Evolutionary conservation across 2,113 vertebrate species (phyloP), one percentile per base, ranked within the genome.

Genomic region (Strix aluco): DNA sequence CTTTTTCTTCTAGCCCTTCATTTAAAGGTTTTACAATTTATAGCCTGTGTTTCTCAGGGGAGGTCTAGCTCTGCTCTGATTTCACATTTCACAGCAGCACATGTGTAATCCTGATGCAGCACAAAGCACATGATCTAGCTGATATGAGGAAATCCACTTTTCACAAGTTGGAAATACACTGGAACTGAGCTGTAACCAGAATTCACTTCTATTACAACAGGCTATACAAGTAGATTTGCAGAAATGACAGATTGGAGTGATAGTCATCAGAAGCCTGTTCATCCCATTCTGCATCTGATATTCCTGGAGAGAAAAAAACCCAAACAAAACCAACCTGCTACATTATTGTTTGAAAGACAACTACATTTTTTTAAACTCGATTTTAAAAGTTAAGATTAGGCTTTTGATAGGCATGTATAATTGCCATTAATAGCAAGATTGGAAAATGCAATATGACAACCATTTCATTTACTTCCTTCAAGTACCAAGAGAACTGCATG

Each of bases 1-100:
- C 78, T 88, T 95, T 94, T 97, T 80, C 96, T 97, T 85, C 87
- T 52, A 96, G 97, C 88, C 88, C 84, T 97, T 98, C 97, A 96
- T 97, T 98, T 97, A 97, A 98, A 97, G 88, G 91, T 98, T 98
- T 98, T 90, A 98, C 80, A 93, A 98, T 97, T 97, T 97, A 97
- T 94, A 96, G 97, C 96, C 95, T 90, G 96, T 77, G 90, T 83
- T 97, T 98, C 97, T 98, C 97, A 94, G 97, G 98, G 98, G 98
- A 98, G 98, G 97, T 98, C 98, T 95, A 57, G 96, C 95, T 95
- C 96, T 97, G 87, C 95, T 97, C 94, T 88, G 87, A 96, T 98
- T 97, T 95, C 96, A 88, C 44, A 15, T 97, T 93, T 95, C 97
- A 95, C 95, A 80, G 92, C 90, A 93, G 90, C 94, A 96, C 95